Conservation (phyloP, 2,888 invertebrate genomes). For the Notodonta dromedarius region DNA sequence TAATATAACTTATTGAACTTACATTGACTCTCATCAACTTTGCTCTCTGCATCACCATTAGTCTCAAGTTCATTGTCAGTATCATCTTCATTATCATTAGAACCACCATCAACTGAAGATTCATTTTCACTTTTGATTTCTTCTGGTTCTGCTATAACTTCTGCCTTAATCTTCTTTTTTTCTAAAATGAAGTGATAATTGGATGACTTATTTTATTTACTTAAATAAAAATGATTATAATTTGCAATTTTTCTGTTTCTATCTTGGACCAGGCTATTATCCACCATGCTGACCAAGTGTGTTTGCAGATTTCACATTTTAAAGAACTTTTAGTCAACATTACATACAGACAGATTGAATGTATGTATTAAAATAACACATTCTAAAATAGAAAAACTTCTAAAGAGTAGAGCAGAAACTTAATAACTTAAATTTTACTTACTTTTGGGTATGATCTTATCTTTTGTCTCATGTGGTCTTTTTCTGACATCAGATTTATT, state of each 20-base stretch:
- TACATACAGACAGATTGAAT: no score
- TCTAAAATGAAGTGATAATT: constrained; percentile 33
- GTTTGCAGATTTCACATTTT: no score
- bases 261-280: no score
- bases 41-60: constrained; percentile 40
- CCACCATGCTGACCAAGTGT: no score
- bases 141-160: constrained; percentile 42
- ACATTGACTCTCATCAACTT: constrained; percentile 61
- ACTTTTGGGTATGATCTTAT: constrained; percentile 56
- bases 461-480: constrained; percentile 51
- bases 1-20: constrained; percentile 31
- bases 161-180: constrained; percentile 54
- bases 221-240: not conserved
- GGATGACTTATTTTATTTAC: not conserved
- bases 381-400: no score
- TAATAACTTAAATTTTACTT: constrained; percentile 29
- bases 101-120: constrained; percentile 35
- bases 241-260: no score
- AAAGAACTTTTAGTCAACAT: no score
- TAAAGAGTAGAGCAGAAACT: no score
- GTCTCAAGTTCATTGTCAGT: constrained; percentile 39
- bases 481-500: constrained; percentile 38
- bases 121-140: constrained; percentile 52
- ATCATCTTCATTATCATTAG: constrained; percentile 36
- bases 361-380: no score